These are phyloP conservation scores for Melospiza georgiana DNA, from an alignment of 2,113 vertebrate species.

Conservation along the genomic window DNA sequence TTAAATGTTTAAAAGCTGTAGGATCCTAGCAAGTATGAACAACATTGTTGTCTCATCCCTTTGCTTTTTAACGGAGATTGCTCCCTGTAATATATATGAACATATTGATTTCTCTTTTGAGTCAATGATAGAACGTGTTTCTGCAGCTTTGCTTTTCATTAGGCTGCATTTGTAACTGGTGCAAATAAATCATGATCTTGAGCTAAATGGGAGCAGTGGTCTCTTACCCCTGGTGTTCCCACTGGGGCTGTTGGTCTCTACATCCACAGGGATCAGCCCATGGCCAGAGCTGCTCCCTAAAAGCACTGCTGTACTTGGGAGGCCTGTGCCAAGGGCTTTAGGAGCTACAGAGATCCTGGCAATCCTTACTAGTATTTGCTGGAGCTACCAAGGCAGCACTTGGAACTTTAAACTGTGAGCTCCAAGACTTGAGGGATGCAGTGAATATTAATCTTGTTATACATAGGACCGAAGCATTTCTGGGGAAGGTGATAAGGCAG, in stretches of 20 bases:
- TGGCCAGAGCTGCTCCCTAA: not conserved
- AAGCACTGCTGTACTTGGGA: not conserved
- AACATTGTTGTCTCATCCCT: not conserved
- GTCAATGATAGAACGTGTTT: not conserved
- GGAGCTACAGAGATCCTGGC: not conserved
- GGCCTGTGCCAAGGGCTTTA: not conserved
- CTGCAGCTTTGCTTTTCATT: not conserved
- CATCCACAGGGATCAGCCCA: accelerated
- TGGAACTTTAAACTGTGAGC: not conserved
- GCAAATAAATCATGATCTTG: not conserved
- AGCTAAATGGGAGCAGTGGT: not conserved
- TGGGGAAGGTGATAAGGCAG: not conserved
- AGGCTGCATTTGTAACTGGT: not conserved
- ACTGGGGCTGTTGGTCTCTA: not conserved
- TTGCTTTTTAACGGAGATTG: not conserved
- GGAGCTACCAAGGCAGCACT: not conserved
- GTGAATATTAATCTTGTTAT: not conserved
- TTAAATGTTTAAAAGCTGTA: not conserved
- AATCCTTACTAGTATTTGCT: not conserved
- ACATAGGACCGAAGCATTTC: not conserved
- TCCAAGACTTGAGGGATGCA: not conserved
- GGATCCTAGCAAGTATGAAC: not conserved
- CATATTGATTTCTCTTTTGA: not conserved
- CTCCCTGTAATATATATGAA: not conserved
- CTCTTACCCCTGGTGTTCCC: not conserved